Base-by-base conservation (phyloP, 1,140 invertebrate species). In the Papilio machaon region DNA sequence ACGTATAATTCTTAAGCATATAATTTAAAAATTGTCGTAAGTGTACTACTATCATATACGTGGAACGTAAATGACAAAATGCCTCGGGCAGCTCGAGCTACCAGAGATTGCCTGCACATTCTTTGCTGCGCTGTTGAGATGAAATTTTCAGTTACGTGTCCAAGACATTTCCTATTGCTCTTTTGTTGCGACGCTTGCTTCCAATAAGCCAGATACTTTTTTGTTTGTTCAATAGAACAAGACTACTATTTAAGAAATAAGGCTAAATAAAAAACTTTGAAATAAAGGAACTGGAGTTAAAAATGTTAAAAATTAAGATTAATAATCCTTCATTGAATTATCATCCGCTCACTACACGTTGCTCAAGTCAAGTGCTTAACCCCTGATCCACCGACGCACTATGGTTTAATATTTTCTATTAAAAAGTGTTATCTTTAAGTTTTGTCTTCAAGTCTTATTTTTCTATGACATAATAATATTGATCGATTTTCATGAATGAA, bases 81-180 rank as follows among this genome's bases (percentile, higher is more conserved):
- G 76, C 76, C 58, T 64, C 17, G 58, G 58, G 76, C 76, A 58
- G 76, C 58, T 58, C 76, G 58, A 67, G 15, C 49, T 38, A 74
- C 73, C 73, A 75, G 73, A 79, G 58, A 79, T 79, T 79, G 76
- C 76, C 54, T 64, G 15, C 19, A 11, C 76, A 79, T 79, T 79
- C 76, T 79, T 79, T 77, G 49, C 75, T 77, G 49, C 23, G 11
- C 73, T 52, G 23, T 67, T 46, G 76, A 79, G 76, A 79, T 79
- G 76, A 79, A 79, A 79, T 60, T 58, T 77, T 79, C 54, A 67
- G 76, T 60, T 78, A 78, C 54, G 76, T 78, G 76, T 60, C 76
- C 76, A 67, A 79, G 76, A 79, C 58, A 60, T 60, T 79, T 79
- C 76, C 76, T 79, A 79, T 79, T 79, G 76, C 76, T 64, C 76